Conservation (phyloP, 1,140 invertebrate genomes). For the Pectinophora gossypiella region DNA sequence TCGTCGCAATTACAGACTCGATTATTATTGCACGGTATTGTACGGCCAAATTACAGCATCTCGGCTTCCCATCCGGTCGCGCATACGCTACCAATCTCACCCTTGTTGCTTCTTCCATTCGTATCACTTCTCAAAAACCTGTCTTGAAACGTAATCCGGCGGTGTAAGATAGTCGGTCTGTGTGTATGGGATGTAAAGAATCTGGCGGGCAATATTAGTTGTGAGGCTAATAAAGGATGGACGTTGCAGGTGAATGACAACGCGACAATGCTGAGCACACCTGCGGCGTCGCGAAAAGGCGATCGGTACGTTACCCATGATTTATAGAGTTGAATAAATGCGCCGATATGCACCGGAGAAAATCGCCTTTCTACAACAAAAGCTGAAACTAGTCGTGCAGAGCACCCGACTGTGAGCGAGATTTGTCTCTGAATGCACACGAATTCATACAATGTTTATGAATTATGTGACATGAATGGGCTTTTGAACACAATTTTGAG, state of each 20-base stretch:
- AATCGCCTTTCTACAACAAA: conserved; percentile 52
- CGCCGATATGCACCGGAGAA: conserved; percentile 34
- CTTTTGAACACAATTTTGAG: conserved; percentile 23
- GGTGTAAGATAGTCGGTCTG: conserved; percentile 19
- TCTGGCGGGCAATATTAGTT: conserved; percentile 5
- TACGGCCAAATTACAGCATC: conserved; percentile 61
- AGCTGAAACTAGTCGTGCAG: conserved; percentile 37
- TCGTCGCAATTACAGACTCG: conserved; percentile 60
- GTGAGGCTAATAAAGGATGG: conserved; percentile 33
- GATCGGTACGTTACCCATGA: conserved; percentile 29
- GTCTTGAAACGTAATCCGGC: conserved; percentile 12
- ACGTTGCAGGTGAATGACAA: conserved; percentile 35
- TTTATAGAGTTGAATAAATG: conserved; percentile 33
- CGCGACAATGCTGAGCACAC: conserved; percentile 34
- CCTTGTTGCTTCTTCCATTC: too few species aligned
- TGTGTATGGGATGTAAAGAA: conserved; percentile 15
- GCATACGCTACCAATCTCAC: conserved; percentile 17
- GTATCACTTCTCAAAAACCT: neutral
- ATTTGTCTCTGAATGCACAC: conserved; percentile 27
- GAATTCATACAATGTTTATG: conserved; percentile 22
- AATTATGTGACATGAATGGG: conserved; percentile 32
- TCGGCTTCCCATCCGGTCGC: conserved; percentile 58
- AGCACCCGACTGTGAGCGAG: conserved; percentile 33
- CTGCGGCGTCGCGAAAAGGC: conserved; percentile 34
- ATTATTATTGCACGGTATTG: conserved; percentile 65